phyloP scores from a whole-genome alignment of 1,140 invertebrate species.

The Drosophila miranda region DNA sequence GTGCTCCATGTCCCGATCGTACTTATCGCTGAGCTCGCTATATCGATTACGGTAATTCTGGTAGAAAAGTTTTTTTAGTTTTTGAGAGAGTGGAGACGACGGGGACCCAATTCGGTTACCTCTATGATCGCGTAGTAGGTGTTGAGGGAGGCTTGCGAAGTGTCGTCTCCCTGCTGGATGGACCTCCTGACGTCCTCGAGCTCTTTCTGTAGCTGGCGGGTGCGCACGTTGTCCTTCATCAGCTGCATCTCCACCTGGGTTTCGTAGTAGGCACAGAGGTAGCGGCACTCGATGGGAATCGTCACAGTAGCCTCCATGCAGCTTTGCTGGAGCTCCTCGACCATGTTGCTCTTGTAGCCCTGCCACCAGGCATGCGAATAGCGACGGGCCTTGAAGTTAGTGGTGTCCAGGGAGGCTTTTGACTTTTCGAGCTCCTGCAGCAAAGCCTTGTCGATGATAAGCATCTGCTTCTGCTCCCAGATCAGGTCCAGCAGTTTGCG shows the following conservation, averaged over 20 bases:
- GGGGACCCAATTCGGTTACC: conserved; percentile 1
- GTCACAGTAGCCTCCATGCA: background rate
- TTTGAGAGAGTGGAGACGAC: background rate
- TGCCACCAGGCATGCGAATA: background rate
- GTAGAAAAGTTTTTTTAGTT: too few relatives aligned
- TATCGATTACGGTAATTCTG: conserved; percentile 12
- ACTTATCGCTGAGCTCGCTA: background rate
- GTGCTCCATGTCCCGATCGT: background rate
- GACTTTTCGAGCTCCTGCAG: background rate
- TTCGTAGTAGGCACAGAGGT: conserved; percentile 19
- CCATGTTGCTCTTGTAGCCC: background rate
- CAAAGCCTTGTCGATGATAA: conserved; percentile 19
- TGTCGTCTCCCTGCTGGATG: background rate
- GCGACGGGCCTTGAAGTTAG: background rate
- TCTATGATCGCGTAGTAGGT: conserved; percentile 6
- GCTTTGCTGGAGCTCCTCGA: background rate
- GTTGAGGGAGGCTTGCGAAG: background rate
- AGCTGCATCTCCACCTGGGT: conserved; percentile 15
- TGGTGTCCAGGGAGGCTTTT: background rate
- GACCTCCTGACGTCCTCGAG: background rate
- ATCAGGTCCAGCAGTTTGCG: conserved; percentile 1
- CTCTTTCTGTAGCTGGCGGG: conserved; percentile 1
- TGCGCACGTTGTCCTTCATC: background rate
- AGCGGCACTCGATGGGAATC: conserved; percentile 36
- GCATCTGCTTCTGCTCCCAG: conserved; percentile 22